Percentiles rank a stretch among this genome's conserved stretches.
These are phyloP conservation scores for Ctenomys sociabilis DNA, from an alignment of 2,113 vertebrate genomes.

Conservation along the genomic window DNA sequence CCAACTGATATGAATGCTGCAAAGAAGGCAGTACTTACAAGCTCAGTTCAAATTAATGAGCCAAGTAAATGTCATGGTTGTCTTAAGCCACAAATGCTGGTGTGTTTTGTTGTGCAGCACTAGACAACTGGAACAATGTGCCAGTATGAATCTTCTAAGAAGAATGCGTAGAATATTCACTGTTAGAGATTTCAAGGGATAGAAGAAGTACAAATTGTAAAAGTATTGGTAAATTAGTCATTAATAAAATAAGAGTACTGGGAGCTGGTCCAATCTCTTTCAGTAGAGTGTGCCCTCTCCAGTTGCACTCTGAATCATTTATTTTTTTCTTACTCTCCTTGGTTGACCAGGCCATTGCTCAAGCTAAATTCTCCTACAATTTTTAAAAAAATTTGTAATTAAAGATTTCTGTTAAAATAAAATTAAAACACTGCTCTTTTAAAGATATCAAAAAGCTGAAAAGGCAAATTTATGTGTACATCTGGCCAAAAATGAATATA, in stretches of 20 bases:
- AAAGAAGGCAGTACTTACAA: not conserved
- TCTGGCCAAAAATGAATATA: not conserved
- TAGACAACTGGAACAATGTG: not conserved
- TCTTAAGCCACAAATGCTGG: conserved; percentile 14
- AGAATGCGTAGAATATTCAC: not conserved
- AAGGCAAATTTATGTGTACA: conserved; percentile 2
- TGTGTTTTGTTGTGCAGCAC: conserved; percentile 13
- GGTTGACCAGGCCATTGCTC: not conserved
- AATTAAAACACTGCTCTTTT: not conserved
- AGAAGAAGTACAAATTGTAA: not conserved
- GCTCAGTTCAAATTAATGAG: not conserved
- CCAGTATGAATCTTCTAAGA: not conserved
- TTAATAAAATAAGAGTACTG: not conserved
- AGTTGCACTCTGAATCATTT: not conserved
- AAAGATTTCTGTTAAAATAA: not conserved
- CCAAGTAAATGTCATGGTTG: not conserved
- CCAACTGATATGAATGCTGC: not conserved
- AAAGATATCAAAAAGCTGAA: not conserved
- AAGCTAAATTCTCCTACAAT: not conserved
- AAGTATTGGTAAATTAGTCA: not conserved
- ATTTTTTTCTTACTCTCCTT: not conserved
- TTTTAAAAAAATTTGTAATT: not conserved
- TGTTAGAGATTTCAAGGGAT: not conserved
- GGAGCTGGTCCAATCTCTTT: not conserved
- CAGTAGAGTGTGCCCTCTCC: not conserved